Evolutionary conservation across 1,140 invertebrate genomes (phyloP), one percentile per base, ranked within the genome.

Genomic region (Dysdera silvatica): DNA sequence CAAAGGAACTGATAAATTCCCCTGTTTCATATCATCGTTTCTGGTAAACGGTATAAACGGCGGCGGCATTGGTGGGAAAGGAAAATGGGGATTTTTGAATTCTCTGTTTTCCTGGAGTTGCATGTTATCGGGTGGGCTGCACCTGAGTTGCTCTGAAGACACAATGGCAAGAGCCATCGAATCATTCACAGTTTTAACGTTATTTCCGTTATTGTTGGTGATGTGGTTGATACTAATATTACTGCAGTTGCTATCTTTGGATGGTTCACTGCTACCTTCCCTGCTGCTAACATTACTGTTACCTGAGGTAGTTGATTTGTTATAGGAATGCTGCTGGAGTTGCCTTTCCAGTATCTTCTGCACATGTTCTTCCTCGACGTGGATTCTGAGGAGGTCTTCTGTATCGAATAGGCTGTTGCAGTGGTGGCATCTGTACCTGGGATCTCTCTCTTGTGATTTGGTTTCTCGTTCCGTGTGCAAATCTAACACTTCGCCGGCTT

Each of bases 301-400:
- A 57, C 55, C 60, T 60, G 61, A 45, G 59, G 61, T 60, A 57
- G 61, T 63, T 60, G 61, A 45, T 60, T 60, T 67, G 63, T 66
- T 69, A 58, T 68, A 54, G 26, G 63, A 63, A 51, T 69, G 68
- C 56, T 70, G 61, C 33, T 63, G 55, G 31, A 70, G 67, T 57
- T 71, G 68, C 49, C 37, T 68, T 65, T 66, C 65, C 52, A 69
- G 47, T 32, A 61, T 45, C 40, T 68, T 73, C 51, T 69, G 70
- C 41, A 67, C 69, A 57, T 73, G 73, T 53, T 74, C 71, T 32
- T 71, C 72, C 59, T 74, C 71, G 4, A 74, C 67, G 47, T 76
- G 70, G 33, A 67, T 58, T 35, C 69, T 62, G 14, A 74, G 63
- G 23, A 64, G 33, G n/a, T 73, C 63, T 49, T 73, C 72, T 23